Percentiles rank a stretch among this genome's conserved stretches.
These are phyloP conservation scores for Rousettus madagascariensis DNA, from an alignment of 2,797 vertebrate species.

Conservation along the genomic window DNA sequence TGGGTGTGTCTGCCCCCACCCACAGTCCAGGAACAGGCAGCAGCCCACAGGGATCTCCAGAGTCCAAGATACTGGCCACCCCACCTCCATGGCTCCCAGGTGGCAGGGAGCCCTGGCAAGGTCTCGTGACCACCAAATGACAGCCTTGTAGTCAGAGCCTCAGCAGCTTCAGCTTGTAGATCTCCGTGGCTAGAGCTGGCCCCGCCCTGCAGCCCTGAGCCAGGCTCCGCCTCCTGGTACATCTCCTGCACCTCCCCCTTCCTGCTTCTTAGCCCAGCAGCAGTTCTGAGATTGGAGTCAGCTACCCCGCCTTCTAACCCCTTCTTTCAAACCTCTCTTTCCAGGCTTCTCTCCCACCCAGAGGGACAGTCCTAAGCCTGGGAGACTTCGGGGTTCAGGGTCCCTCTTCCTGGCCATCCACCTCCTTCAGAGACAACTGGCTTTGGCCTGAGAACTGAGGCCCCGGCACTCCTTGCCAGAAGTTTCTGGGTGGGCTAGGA, in stretches of 20 bases:
- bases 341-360: not conserved
- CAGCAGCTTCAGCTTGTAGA: not conserved
- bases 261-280: not conserved
- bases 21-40: not conserved
- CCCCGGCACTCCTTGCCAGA: not conserved
- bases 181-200: not conserved
- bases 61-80: not conserved
- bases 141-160: not conserved
- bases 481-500: not conserved
- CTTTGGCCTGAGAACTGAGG: slow-evolving; percentile 1
- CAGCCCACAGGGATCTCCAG: not conserved
- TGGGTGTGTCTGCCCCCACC: slow-evolving; percentile 9
- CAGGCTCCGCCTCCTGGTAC: slow-evolving; percentile 32
- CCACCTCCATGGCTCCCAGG: not conserved
- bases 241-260: slow-evolving; percentile 41
- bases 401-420: not conserved
- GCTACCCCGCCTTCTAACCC: not conserved
- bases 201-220: not conserved
- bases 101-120: not conserved
- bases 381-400: not conserved
- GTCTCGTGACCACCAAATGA: not conserved
- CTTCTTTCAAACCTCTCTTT: not conserved
- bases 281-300: slow-evolving; percentile 50
- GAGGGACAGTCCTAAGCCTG: not conserved
- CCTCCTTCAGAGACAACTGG: slow-evolving; percentile 6